phyloP scores from a whole-genome alignment of 2,113 vertebrate species.

The Apodemus sylvaticus region DNA sequence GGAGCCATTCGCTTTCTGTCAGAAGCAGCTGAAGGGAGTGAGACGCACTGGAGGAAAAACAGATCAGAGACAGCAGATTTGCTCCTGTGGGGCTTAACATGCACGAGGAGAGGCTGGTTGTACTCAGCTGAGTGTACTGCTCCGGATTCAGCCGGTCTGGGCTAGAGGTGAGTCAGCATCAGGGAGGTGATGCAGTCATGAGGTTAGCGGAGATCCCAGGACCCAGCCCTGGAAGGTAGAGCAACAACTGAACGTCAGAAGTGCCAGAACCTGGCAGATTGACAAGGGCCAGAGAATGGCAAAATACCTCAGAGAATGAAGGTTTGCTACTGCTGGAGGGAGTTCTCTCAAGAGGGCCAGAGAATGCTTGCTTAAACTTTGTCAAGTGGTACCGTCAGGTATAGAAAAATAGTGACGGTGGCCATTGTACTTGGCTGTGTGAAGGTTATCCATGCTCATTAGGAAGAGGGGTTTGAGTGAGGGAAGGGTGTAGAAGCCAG shows the following conservation, averaged over 20 bases:
- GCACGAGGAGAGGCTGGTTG: background rate
- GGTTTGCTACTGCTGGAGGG: background rate
- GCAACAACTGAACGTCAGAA: conserved; percentile 21
- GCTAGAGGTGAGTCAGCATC: background rate
- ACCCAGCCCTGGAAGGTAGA: background rate
- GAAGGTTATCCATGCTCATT: background rate
- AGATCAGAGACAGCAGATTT: background rate
- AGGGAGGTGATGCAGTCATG: background rate
- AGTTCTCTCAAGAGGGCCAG: conserved; percentile 26
- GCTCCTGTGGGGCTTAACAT: background rate
- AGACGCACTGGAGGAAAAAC: background rate
- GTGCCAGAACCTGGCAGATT: background rate
- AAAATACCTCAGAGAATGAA: background rate
- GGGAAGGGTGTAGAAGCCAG: background rate
- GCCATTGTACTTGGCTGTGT: background rate
- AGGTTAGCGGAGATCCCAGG: background rate
- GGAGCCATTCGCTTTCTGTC: background rate
- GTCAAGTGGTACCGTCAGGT: background rate
- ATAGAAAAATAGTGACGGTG: background rate
- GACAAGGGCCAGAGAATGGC: background rate
- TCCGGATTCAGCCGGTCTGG: background rate
- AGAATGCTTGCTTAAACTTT: background rate
- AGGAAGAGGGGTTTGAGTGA: background rate
- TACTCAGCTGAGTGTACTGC: background rate
- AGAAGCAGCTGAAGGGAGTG: background rate